Evolutionary conservation across 2,113 vertebrate species (phyloP), one percentile per base, ranked within the genome.

Genomic region (Sinocyclocheilus grahami): DNA sequence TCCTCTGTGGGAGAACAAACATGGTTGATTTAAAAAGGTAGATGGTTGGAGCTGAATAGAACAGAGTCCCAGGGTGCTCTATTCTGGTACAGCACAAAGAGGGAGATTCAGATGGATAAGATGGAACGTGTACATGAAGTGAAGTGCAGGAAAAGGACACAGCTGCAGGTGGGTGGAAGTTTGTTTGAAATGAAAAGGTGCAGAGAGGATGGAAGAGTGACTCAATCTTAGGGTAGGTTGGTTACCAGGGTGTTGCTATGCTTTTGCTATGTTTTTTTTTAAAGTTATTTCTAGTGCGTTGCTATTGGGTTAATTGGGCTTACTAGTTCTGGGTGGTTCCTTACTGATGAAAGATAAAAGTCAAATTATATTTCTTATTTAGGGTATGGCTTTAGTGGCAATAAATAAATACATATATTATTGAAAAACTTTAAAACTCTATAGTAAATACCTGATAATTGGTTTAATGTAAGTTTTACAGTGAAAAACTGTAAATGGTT

Each of bases 31-130:
- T 33, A 18, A 65, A n/a, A 77, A 42, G 76, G 80, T 65, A 74
- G 46, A 16, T 18, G 3, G 88, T 88, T 89, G 82, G 55, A 77
- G 87, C 83, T 89, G 89, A 90, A 89, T 55, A 55, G 76, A 71
- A 75, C 85, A 87, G 85, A 92, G 88, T 89, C 87, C 87, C 89
- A 58, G 77, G 81, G 62, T 75, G 78, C 87, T 87, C 76, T 87
- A 92, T 91, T 91, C 22, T 22, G 10, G 71, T 12, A n/a, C 9
- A 2, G 71, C 4, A 74, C 12, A 20, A 46, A n/a, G 71, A 46
- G 22, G 30, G 51, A 78, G 18, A 79, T 79, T 22, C 77, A 79
- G 30, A 79, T 13, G 30, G 30, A 58, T 60, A 37, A 79, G 10
- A 60, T 58, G 3, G 12, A 58, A n/a, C 24, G 27, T 78, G 51